Percentiles rank a stretch among this genome's conserved stretches.
Evolutionary conservation across 2,113 vertebrate genomes (phyloP).

Genomic region (Clupea harengus): DNA sequence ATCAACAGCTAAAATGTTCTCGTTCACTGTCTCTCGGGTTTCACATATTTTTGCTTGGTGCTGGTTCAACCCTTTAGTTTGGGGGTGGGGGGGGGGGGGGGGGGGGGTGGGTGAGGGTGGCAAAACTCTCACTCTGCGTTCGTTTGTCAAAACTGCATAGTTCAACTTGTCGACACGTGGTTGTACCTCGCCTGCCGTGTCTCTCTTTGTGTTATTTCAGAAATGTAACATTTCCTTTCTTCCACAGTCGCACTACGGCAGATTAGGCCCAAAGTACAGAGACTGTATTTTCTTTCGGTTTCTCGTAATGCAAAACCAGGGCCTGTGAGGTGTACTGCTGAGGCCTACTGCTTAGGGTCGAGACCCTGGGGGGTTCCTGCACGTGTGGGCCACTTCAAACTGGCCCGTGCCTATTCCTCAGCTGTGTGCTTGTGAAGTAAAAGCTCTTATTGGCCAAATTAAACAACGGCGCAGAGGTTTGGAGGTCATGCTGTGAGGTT

Average conservation of each 20-base stretch:
- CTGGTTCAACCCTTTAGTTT: not conserved
- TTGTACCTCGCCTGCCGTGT: conserved; percentile 15
- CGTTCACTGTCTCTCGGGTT: not conserved
- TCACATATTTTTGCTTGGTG: not conserved
- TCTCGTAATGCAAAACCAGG: not conserved
- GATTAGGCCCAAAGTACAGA: not conserved
- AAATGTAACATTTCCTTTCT: not conserved
- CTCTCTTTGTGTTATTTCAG: not conserved
- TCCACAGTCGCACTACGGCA: not conserved
- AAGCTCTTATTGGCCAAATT: conserved; percentile 1
- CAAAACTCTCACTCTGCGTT: not conserved
- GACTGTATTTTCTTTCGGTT: not conserved
- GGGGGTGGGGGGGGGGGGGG: not conserved
- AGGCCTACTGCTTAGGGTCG: not conserved
- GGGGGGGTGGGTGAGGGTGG: not conserved
- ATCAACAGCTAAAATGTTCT: conserved; percentile 33
- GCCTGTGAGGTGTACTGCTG: not conserved
- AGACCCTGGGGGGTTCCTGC: not conserved
- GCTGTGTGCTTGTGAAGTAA: not conserved
- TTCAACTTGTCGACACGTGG: conserved; percentile 53
- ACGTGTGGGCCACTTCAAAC: not conserved
- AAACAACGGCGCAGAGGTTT: not conserved
- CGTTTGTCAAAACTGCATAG: conserved; percentile 71
- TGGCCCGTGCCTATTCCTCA: not conserved
- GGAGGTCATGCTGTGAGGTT: not conserved